Conservation (phyloP, 2,797 vertebrate genomes). For the Gallinago solitaria region DNA sequence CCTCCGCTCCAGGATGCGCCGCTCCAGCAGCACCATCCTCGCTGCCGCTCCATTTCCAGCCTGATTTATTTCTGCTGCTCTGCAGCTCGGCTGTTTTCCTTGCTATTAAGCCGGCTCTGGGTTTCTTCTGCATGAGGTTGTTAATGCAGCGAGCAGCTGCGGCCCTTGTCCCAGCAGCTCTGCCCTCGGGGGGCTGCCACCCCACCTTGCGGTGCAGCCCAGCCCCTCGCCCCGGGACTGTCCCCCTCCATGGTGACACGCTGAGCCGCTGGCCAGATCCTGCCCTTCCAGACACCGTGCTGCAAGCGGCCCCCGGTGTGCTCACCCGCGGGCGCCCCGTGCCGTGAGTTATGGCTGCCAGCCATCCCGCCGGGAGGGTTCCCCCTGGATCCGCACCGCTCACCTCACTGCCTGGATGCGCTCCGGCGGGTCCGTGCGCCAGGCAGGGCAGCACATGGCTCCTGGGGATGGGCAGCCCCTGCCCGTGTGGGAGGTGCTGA, state of each 20-base stretch:
- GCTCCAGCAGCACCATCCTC: neutral
- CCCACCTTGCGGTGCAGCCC: rapidly evolving
- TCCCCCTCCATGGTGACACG: rapidly evolving
- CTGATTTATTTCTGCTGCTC: slow-evolving; percentile 71
- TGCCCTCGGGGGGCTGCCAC: neutral
- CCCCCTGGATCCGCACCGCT: neutral
- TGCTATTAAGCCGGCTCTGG: slow-evolving; percentile 8
- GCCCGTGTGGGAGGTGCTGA: rapidly evolving
- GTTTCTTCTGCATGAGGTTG: slow-evolving; percentile 27
- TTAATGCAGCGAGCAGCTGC: neutral
- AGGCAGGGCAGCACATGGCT: neutral
- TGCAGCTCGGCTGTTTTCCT: slow-evolving; percentile 60
- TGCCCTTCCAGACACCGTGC: rapidly evolving
- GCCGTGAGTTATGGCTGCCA: neutral
- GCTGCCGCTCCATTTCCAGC: slow-evolving; percentile 50
- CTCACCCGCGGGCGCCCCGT: neutral
- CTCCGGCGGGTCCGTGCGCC: rapidly evolving
- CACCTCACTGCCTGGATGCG: neutral
- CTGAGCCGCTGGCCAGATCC: neutral
- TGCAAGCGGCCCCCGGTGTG: rapidly evolving
- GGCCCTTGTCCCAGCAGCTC: neutral
- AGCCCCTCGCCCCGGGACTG: rapidly evolving
- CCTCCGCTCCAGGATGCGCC: neutral
- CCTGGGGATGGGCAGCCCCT: rapidly evolving
- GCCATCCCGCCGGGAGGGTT: neutral